Base-by-base conservation (phyloP, 1,140 invertebrate genomes). In the Cepaea nemoralis region DNA sequence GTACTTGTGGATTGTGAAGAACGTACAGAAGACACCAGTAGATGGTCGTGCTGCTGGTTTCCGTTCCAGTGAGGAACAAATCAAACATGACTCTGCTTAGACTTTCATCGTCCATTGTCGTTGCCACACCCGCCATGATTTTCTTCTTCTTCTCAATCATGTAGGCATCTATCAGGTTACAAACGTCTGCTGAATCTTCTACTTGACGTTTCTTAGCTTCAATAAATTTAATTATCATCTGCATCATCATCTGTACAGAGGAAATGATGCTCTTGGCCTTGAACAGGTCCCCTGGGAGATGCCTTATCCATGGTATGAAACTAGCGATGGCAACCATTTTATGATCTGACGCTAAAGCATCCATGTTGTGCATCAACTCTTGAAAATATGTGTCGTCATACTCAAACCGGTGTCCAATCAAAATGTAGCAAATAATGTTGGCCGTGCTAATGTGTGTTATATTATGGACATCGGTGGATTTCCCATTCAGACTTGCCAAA, bases 1-100 rank as follows among this genome's bases (percentile, higher is more conserved):
- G n/a, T n/a, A n/a, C n/a, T n/a, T n/a, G n/a, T n/a, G n/a, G n/a
- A n/a, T n/a, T n/a, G n/a, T n/a, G n/a, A n/a, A n/a, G n/a, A n/a
- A n/a, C n/a, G 84, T 95, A 95, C 5, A 98, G 91, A n/a, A 97
- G 91, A 85, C 96, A 95, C 97, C 97, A 87, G 8, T 48, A 59
- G 31, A 87, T 74, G 1, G 85, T 75, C 16, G 82, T 83, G 42
- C 84, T 27, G 39, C 80, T 83, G 5, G 84, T 86, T 35, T 86
- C 86, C 0, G 80, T 83, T 6, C 86, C 86, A 69, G 84, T 85
- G 6, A 66, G 78, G 35, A 96, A 97, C 80, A 98, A 92, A 91
- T 98, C 97, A 33, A 73, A 35, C 14, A 89, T 80, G 16, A 80
- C 59, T 42, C 33, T 35, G 19, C 39, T 63, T 19, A 87, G 71